Base-by-base conservation (phyloP, 2,888 invertebrate species). In the Oscheius sp. region DNA sequence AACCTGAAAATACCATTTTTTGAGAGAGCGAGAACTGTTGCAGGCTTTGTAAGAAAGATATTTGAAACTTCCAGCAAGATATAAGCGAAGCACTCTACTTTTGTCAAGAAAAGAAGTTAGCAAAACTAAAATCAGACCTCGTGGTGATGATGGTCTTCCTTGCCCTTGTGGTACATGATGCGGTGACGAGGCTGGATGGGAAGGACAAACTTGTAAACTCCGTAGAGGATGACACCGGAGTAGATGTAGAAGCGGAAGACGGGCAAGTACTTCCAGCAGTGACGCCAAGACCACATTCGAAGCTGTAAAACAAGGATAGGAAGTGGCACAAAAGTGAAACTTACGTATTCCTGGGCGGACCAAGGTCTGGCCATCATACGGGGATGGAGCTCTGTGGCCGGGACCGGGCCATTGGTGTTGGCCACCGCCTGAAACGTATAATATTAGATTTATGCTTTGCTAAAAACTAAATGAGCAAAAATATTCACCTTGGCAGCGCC, bases 161-260 rank as follows among this genome's bases (percentile, higher is more conserved):
- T 84, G 80, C 86, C 85, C 79, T 85, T 81, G 50, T 79, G 79
- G 82, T 86, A 86, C 76, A 80, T 78, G 74, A 86, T 80, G 75
- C 79, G 79, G 77, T 86, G 86, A 35, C 85, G 83, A 66, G 86
- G 86, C 78, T 86, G 84, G 76, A 86, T 84, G 73, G 86, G 86
- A 10, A 86, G 80, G 58, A 85, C 79, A 73, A 86, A 85, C 68
- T 86, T 86, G 86, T 83, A 86, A 53, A 85, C 85, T 74, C 86
- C 86, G 74, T 83, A 85, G 76, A 86, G 75, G 79, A 86, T 86
- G 74, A 84, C 79, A 51, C 83, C 86, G 29, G 86, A 86, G 79
- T 84, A 86, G 77, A 86, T 82, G 83, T 86, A 86, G 79, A 84
- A 86, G 53, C 86, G 85, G 82, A 86, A 84, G 48, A 86, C 82